Evolutionary conservation across 2,113 vertebrate species (phyloP).

Genomic region (Chionomys nivalis): DNA sequence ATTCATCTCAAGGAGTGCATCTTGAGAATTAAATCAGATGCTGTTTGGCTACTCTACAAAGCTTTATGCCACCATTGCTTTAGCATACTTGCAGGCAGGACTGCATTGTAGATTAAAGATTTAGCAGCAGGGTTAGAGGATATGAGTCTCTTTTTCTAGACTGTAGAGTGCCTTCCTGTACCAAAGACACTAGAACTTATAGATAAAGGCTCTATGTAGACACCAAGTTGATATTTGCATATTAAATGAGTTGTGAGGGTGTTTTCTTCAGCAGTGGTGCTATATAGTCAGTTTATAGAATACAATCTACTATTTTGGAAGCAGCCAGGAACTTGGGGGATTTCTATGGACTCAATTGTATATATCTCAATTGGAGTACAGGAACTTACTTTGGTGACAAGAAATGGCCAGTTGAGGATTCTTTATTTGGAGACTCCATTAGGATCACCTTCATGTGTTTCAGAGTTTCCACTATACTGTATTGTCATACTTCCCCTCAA

Average conservation of each 20-base stretch:
- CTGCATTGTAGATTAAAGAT: neutral
- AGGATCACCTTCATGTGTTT: neutral
- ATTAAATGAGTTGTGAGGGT: neutral
- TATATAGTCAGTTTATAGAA: neutral
- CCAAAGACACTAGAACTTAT: neutral
- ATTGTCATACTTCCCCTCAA: neutral
- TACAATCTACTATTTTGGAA: neutral
- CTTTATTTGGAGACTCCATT: neutral
- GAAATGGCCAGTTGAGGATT: neutral
- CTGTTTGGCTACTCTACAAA: neutral
- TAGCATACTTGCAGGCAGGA: neutral
- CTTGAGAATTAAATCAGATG: neutral
- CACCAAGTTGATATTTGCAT: neutral
- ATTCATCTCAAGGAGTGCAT: neutral
- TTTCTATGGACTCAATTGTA: neutral
- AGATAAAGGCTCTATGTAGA: neutral
- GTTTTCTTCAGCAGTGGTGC: neutral
- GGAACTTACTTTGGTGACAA: neutral
- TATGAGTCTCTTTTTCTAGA: neutral
- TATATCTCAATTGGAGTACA: neutral
- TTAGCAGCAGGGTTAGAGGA: fast-evolving
- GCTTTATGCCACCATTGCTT: neutral
- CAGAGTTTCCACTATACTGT: neutral
- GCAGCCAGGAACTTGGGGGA: neutral
- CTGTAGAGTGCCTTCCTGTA: neutral